Evolutionary conservation across 2,888 invertebrate species (phyloP), one percentile per base, ranked within the genome.

Genomic region (Xanthia togata): DNA sequence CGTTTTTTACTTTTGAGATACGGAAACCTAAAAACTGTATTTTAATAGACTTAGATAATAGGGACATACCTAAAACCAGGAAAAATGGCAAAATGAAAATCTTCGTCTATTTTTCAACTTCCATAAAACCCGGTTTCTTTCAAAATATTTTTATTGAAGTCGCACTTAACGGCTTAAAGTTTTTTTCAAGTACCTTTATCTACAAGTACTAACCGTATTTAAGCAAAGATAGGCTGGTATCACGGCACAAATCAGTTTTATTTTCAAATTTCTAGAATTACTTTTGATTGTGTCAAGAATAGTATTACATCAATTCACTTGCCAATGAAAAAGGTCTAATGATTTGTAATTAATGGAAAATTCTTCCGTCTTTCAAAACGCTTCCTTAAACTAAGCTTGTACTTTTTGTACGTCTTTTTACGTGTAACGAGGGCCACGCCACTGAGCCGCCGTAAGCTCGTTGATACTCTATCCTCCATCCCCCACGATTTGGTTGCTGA

Each of bases 381-480:
- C 65, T 78, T 81, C 76, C 73, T 76, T 64, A 50, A 69, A 75
- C 23, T 73, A 50, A 74, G 70, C 31, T 75, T 76, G 70, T 81
- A 76, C 68, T 81, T 80, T 87, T 86, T 82, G 79, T 79, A 62
- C 73, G 75, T 77, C 75, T 81, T 87, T 88, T 88, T 79, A 75
- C 68, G 70, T 71, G 62, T 65, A 89, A 89, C 87, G 89, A 90
- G 86, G 82, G 85, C 76, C 83, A 70, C 23, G 59, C 74, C 68
- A 70, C 82, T 88, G 86, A 91, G 86, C 82, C 81, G 68, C 71
- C 69, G 81, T 88, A 83, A 89, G 87, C 87, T 82, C 78, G 83
- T 87, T 85, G 84, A 85, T 85, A 76, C 75, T 79, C 77, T 23
- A 41, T 63, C 82, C 62, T 38, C 55, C n/a, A 38, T 8, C 65